phyloP scores from a whole-genome alignment of 2,113 vertebrate genomes.

The Phalacrocorax brasilianus region DNA sequence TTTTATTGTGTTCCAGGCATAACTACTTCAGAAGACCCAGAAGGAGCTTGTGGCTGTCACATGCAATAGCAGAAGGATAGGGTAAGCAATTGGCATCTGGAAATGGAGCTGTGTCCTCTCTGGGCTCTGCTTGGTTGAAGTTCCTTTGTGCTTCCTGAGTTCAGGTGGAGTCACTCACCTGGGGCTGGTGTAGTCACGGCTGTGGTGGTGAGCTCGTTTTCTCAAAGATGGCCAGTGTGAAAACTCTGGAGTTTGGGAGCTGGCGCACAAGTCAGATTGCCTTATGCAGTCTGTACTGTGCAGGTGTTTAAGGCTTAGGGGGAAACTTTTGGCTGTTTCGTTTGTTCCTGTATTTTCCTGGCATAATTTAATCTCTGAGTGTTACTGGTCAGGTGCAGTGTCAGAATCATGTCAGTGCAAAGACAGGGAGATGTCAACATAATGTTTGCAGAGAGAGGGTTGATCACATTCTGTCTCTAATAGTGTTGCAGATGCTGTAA shows the following conservation, averaged over 20 bases:
- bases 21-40: neutral
- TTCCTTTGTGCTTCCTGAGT: neutral
- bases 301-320: neutral
- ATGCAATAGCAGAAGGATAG: neutral
- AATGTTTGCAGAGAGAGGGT: neutral
- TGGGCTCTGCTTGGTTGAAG: neutral
- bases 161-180: neutral
- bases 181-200: neutral
- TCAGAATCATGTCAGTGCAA: neutral
- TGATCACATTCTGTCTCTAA: neutral
- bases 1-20: neutral
- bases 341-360: neutral
- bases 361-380: neutral
- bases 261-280: neutral
- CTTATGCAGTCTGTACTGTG: neutral
- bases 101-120: neutral
- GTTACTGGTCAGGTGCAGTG: neutral
- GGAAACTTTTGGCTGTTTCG: neutral
- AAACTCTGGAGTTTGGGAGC: neutral
- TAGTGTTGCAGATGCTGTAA: neutral
- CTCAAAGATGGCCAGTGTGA: neutral
- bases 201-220: neutral
- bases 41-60: neutral
- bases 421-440: neutral
- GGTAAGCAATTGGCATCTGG: neutral